Base-by-base conservation (phyloP, 2,888 invertebrate species). In the Amphimallon solstitiale region DNA sequence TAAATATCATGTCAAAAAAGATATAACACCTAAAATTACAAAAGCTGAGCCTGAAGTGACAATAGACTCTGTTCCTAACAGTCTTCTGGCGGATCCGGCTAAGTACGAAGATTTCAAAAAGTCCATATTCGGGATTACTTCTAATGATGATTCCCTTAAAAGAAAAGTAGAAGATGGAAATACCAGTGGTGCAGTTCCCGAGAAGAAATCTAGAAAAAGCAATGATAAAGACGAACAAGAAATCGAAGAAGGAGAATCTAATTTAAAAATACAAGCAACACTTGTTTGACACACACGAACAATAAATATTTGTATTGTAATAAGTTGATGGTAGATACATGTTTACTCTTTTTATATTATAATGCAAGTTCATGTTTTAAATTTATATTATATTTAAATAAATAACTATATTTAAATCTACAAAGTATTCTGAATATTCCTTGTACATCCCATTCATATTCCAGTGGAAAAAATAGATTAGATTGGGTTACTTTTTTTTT, bases 1-100 rank as follows among this genome's bases (percentile, higher is more conserved):
- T 72, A 83, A 88, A 75, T 87, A 88, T 76, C 83, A 85, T 63
- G 81, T 73, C 38, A 62, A 56, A 38, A 67, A 49, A 67, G 66
- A 46, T 67, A 46, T 17, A 2, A n/a, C n/a, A n/a, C 34, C 49
- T 43, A 61, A 56, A 59, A 40, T 34, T 38, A 21, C 23, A 38
- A 48, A 34, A 70, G 71, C 9, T 46, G 34, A 29, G 75, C 76
- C 63, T 72, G 43, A 29, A 60, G 70, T 77, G 68, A 71, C 65
- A 35, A 61, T 65, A 23, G 67, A 54, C 12, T 52, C 37, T 37
- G 64, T 64, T 43, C 34, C 34, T 3, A 69, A 61, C 34, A 78
- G 79, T 71, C 71, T 80, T 51, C 66, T 80, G 17, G 49, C 69
- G 4, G 73, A 79, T 71, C 70, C 74, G 9, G 74, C 68, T 9